Evolutionary conservation across 2,888 invertebrate genomes (phyloP), one percentile per base, ranked within the genome.

Genomic region (Phoenoteleia sp.): DNA sequence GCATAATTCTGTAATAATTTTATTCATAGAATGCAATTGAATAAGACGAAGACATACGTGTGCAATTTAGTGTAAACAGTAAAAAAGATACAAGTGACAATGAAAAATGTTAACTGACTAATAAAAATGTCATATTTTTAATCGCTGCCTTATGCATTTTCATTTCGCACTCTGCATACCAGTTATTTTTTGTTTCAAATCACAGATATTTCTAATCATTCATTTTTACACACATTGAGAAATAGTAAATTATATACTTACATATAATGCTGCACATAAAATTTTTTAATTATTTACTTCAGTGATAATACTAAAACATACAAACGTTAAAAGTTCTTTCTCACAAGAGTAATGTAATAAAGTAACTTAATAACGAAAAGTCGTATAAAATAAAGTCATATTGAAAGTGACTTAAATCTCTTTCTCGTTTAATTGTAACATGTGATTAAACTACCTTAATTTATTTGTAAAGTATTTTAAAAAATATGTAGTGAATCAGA

Each of bases 111-210:
- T 36, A 29, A 36, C 36, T 21, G 21, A 33, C 21, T 33, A 58
- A 33, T 21, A 58, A 58, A 58, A 58, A 27, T 36, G 11, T 21
- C 33, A 19, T 36, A 58, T 58, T 58, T 58, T 58, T 36, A 58
- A 58, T 36, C 36, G 27, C 21, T 36, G n/a, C n/a, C n/a, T 58
- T 58, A 58, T 36, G 58, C 33, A 58, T 58, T 58, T 58, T 58
- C n/a, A 29, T 56, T 17, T 56, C 19, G 33, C 19, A 56, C 29
- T 56, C 9, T 29, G 56, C 29, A 29, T 33, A 56, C 17, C 56
- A 56, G 33, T 25, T 17, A 56, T 29, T 56, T 56, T 56, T 33
- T 6, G 33, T 33, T 33, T 19, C 33, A 17, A 11, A 29, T 56
- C 19, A 9, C 7, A 29, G 5, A 56, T 33, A 56, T 33, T 33